phyloP scores from a whole-genome alignment of 2,797 vertebrate species.

The Melanotaenia nigrans region DNA sequence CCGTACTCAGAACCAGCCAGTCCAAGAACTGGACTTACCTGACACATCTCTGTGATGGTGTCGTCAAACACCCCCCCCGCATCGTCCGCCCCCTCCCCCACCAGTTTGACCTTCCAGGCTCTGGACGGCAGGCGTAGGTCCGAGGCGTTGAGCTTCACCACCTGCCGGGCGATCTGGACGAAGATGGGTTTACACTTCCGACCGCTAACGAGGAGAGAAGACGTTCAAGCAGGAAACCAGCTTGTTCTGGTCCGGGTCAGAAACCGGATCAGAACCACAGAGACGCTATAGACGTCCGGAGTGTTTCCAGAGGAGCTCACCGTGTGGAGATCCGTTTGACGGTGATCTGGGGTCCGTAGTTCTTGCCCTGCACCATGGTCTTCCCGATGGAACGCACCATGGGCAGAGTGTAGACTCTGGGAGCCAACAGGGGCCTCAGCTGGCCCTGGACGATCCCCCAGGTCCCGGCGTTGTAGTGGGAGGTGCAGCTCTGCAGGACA shows the following conservation, averaged over 20 bases:
- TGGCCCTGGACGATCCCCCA: conserved; percentile 86
- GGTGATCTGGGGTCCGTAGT: conserved; percentile 87
- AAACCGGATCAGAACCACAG: not conserved
- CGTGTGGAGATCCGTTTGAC: conserved; percentile 87
- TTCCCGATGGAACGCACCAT: conserved; percentile 87
- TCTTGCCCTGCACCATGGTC: conserved; percentile 88
- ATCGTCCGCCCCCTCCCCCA: conserved; percentile 86
- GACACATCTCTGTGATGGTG: conserved; percentile 89
- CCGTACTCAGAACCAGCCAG: not conserved
- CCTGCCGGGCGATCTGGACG: conserved; percentile 88
- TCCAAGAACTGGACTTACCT: conserved; percentile 63
- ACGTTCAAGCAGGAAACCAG: not conserved
- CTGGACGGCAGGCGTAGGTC: conserved; percentile 86
- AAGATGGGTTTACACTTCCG: conserved; percentile 86
- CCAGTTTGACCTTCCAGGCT: conserved; percentile 87
- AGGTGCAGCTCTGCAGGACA: conserved; percentile 78
- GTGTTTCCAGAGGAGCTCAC: conserved; percentile 53
- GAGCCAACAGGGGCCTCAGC: conserved; percentile 83
- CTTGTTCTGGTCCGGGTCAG: no score
- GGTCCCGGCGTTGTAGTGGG: conserved; percentile 84
- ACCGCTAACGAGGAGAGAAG: conserved; percentile 67
- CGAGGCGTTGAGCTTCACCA: conserved; percentile 85
- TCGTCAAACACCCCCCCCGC: conserved; percentile 87
- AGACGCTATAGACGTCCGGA: no score
- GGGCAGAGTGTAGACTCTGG: conserved; percentile 85